Evolutionary conservation across 2,888 invertebrate genomes (phyloP).

Genomic region (Catocala nupta): DNA sequence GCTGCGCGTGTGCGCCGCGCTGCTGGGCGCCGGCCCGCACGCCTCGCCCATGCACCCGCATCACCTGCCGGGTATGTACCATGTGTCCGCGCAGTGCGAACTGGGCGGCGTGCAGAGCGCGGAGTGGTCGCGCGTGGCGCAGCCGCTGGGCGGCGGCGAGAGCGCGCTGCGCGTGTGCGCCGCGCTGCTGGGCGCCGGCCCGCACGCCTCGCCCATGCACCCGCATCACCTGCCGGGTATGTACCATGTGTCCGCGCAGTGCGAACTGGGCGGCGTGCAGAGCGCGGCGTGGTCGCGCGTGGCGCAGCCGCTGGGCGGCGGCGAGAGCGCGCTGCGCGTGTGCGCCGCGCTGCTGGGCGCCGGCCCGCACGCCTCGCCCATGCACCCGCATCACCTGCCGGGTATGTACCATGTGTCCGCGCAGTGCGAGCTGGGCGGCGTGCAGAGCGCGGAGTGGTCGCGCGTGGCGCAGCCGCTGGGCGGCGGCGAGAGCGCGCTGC

Average conservation of each 20-base stretch:
- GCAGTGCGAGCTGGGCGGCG: slow-evolving; percentile 78
- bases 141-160: slow-evolving; percentile 78
- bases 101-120: slow-evolving; percentile 72
- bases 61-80: slow-evolving; percentile 71
- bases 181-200: slow-evolving; percentile 78
- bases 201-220: slow-evolving; percentile 76
- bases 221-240: slow-evolving; percentile 79
- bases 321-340: slow-evolving; percentile 76
- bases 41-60: slow-evolving; percentile 79
- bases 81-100: slow-evolving; percentile 66
- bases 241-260: slow-evolving; percentile 45
- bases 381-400: slow-evolving; percentile 80
- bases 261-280: no score
- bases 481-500: no score
- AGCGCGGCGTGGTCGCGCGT: no score
- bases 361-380: slow-evolving; percentile 75
- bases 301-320: no score
- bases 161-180: slow-evolving; percentile 79
- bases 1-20: slow-evolving; percentile 76
- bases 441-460: no score
- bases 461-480: no score
- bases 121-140: slow-evolving; percentile 73
- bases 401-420: slow-evolving; percentile 55
- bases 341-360: slow-evolving; percentile 80
- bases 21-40: slow-evolving; percentile 79